These are phyloP conservation scores for Amyelois transitella DNA, from an alignment of 1,140 invertebrate species.

Conservation along the genomic window DNA sequence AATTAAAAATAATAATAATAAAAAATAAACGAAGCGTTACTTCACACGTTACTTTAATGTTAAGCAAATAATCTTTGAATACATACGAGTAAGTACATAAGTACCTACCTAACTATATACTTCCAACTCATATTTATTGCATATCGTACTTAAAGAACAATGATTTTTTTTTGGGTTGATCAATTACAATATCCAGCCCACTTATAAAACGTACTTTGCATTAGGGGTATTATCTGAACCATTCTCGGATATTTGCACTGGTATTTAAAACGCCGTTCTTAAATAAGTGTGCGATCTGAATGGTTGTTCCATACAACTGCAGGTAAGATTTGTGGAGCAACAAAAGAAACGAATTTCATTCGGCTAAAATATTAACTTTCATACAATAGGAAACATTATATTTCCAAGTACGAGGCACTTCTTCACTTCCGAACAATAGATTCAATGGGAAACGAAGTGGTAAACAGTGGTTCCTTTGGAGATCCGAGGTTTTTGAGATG, in stretches of 20 bases:
- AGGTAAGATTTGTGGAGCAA: slow-evolving; percentile 53
- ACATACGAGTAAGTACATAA: too few species aligned
- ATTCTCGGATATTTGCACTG: slow-evolving; percentile 42
- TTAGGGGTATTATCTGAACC: slow-evolving; percentile 33
- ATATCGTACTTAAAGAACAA: too few species aligned
- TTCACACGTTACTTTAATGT: too few species aligned
- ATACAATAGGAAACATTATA: slow-evolving; percentile 69
- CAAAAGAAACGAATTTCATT: slow-evolving; percentile 61
- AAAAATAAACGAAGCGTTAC: too few species aligned
- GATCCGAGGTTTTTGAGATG: slow-evolving; percentile 27
- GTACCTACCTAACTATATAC: too few species aligned
- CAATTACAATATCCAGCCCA: slow-evolving; percentile 62
- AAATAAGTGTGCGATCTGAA: slow-evolving; percentile 60
- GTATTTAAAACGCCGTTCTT: slow-evolving; percentile 39
- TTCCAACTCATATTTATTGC: too few species aligned
- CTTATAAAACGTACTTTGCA: slow-evolving; percentile 47
- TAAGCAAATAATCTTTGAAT: too few species aligned
- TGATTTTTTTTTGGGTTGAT: slow-evolving; percentile 38
- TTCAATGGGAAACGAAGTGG: slow-evolving; percentile 69
- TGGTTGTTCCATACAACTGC: slow-evolving; percentile 50
- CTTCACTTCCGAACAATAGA: slow-evolving; percentile 70
- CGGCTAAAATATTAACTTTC: slow-evolving; percentile 72
- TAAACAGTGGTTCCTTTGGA: slow-evolving; percentile 63
- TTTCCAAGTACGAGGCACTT: slow-evolving; percentile 63
- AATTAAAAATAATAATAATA: too few species aligned